These are phyloP conservation scores for Drosophila melanica DNA, from an alignment of 1,140 invertebrate species.

Conservation along the genomic window DNA sequence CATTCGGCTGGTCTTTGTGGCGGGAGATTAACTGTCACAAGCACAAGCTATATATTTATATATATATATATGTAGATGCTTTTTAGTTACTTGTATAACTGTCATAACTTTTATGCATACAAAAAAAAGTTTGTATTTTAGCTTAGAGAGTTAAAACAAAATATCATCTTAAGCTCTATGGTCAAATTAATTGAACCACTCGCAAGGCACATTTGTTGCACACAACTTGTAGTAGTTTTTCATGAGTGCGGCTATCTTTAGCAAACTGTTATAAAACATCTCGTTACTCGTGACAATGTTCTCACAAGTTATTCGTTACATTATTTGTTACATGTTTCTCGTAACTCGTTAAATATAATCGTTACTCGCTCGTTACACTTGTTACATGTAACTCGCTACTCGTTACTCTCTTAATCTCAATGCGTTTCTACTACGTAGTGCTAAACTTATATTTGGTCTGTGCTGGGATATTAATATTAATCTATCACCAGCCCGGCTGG, in stretches of 20 bases:
- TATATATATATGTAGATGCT: not conserved
- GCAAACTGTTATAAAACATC: not conserved
- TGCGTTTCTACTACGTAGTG: not conserved
- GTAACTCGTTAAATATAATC: not conserved
- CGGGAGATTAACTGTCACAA: not conserved
- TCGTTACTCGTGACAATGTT: too few relatives aligned
- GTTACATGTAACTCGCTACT: conserved; percentile 3
- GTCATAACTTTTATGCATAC: not conserved
- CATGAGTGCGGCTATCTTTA: not conserved
- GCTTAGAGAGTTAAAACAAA: conserved; percentile 13
- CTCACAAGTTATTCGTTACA: too few relatives aligned
- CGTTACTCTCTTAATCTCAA: conserved; percentile 6
- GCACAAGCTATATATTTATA: conserved; percentile 2
- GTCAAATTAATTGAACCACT: conserved; percentile 14
- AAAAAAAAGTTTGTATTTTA: conserved; percentile 10
- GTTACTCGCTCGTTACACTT: not conserved
- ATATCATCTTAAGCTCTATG: conserved; percentile 5
- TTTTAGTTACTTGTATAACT: conserved; percentile 1
- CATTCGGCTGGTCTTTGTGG: conserved; percentile 4
- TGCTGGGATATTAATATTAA: not conserved
- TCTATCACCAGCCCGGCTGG: conserved; percentile 11
- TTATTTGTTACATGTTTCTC: not conserved
- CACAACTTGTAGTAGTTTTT: conserved; percentile 9
- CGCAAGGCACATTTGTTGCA: conserved; percentile 22
- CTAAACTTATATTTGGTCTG: conserved; percentile 6